A percentile compares a stretch with the other conserved stretches of the same genome.
phyloP scores from a whole-genome alignment of 2,888 invertebrate species.

The Phyllotreta cruciferae region DNA sequence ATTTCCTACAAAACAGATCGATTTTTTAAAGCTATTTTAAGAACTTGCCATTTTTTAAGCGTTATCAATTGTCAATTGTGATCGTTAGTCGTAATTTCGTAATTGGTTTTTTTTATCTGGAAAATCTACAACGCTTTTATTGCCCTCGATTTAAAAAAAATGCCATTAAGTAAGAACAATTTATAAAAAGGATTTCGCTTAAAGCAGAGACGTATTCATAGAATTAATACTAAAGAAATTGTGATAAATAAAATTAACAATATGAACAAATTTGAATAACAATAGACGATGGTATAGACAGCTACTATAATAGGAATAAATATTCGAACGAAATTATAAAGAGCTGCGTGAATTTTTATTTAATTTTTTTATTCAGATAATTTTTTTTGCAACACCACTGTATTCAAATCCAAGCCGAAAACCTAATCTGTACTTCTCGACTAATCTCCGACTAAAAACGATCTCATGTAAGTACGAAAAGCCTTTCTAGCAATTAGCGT shows the following conservation, averaged over 20 bases:
- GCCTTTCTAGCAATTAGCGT: slow-evolving; percentile 44
- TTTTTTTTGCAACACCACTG: slow-evolving; percentile 13
- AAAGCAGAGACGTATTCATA: no score
- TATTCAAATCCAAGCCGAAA: slow-evolving; percentile 38
- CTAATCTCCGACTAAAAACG: slow-evolving; percentile 35
- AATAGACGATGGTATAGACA: no score
- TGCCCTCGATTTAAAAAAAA: slow-evolving; percentile 33
- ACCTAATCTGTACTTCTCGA: slow-evolving; percentile 37
- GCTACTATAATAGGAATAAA: no score
- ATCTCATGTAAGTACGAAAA: slow-evolving; percentile 38
- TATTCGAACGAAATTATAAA: no score
- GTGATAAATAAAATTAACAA: no score
- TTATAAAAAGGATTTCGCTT: slow-evolving; percentile 28
- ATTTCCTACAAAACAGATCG: background rate
- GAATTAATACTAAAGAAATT: no score
- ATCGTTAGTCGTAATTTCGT: slow-evolving; percentile 2
- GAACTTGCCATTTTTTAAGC: slow-evolving; percentile 7
- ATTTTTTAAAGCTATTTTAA: background rate
- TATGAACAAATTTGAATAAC: no score
- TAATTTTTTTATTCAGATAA: no score
- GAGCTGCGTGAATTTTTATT: no score
- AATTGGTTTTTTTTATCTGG: slow-evolving; percentile 19
- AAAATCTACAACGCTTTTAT: slow-evolving; percentile 12
- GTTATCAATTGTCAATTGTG: slow-evolving; percentile 7
- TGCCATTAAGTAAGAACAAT: slow-evolving; percentile 37